Evolutionary conservation across 2,113 vertebrate genomes (phyloP).

Genomic region (Aegotheles bennettii): DNA sequence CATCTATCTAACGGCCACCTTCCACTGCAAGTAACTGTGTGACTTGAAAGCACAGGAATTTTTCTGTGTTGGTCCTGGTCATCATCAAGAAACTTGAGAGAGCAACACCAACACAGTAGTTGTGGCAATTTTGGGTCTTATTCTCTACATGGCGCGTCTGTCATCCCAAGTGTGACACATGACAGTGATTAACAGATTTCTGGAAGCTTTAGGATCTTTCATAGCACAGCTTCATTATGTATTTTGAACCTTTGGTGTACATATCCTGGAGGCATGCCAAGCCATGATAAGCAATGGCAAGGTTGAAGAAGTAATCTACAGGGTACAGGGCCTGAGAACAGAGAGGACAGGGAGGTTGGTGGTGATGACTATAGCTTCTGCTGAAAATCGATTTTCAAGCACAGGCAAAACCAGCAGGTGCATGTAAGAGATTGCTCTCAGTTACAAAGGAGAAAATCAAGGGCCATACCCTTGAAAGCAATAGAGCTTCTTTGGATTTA

Average conservation of each 20-base stretch:
- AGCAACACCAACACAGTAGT: not conserved
- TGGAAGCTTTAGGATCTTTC: not conserved
- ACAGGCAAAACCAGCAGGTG: not conserved
- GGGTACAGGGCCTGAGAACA: not conserved
- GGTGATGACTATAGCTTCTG: not conserved
- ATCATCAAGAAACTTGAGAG: not conserved
- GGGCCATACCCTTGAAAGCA: not conserved
- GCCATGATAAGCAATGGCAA: not conserved
- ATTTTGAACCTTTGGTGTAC: not conserved
- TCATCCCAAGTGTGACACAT: not conserved
- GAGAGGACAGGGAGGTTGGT: not conserved
- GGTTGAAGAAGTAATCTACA: not conserved
- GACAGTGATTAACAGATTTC: not conserved
- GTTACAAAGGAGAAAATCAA: not conserved
- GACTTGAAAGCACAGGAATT: not conserved
- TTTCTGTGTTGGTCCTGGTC: not conserved
- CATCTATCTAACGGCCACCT: not conserved
- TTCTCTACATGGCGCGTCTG: not conserved
- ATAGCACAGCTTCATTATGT: rapidly evolving
- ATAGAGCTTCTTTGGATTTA: not conserved
- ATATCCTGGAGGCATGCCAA: not conserved
- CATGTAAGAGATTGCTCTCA: not conserved
- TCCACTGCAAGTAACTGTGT: not conserved
- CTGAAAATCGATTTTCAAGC: not conserved
- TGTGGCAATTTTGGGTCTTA: not conserved